Conservation (phyloP, 2,888 invertebrate genomes). For the Cantharis flavilabris region DNA sequence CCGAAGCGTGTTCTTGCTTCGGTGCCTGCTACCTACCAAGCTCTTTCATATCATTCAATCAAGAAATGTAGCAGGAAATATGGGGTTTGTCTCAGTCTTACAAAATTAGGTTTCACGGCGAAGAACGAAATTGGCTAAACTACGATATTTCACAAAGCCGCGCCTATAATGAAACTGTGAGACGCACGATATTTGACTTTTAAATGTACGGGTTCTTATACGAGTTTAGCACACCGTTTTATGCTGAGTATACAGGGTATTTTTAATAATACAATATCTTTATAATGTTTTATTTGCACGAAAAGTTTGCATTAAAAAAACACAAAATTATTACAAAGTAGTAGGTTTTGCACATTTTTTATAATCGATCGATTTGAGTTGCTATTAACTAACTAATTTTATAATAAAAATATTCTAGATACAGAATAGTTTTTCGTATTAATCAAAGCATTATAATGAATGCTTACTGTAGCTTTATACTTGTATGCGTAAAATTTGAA, state of each 20-base stretch:
- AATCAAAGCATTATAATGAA: background rate
- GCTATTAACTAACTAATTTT: background rate
- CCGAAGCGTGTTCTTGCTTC: background rate
- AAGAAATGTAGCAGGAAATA: slow-evolving; percentile 54
- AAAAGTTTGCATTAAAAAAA: background rate
- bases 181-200: slow-evolving; percentile 51
- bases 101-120: slow-evolving; percentile 52
- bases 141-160: slow-evolving; percentile 51
- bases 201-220: slow-evolving; percentile 49
- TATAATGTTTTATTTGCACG: background rate
- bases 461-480: slow-evolving; percentile 7
- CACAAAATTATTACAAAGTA: background rate
- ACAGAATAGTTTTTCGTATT: background rate
- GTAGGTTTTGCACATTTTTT: background rate
- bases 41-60: slow-evolving; percentile 48
- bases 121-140: slow-evolving; percentile 50
- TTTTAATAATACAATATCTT: slow-evolving; percentile 2
- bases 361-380: background rate
- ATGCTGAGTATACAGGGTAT: slow-evolving; percentile 18
- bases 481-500: slow-evolving; percentile 37
- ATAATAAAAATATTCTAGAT: background rate
- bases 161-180: slow-evolving; percentile 52
- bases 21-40: slow-evolving; percentile 13
- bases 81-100: slow-evolving; percentile 51
- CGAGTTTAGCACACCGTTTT: slow-evolving; percentile 36